Evolutionary conservation across 2,113 vertebrate species (phyloP).

Genomic region (Pleuronectes platessa): DNA sequence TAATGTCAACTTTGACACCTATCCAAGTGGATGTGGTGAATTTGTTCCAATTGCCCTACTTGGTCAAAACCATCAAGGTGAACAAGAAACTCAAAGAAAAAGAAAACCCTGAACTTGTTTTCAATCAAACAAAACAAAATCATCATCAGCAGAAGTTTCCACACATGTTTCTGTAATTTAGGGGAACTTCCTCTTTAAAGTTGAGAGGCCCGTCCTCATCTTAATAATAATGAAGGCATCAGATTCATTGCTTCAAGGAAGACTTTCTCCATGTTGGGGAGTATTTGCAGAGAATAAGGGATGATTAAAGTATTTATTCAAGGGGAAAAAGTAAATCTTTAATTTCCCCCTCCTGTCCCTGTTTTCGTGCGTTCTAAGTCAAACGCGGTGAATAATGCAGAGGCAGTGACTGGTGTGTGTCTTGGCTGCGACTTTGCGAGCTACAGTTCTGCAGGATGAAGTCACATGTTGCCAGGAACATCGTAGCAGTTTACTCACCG

Average conservation of each 20-base stretch:
- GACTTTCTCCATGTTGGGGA: background rate
- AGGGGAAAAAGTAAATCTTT: constrained; percentile 10
- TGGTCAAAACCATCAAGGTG: background rate
- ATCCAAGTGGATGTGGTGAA: background rate
- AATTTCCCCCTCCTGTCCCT: background rate
- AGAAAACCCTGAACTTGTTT: too few relatives aligned
- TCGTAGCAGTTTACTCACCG: constrained; percentile 58
- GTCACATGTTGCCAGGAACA: constrained; percentile 57
- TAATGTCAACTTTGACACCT: background rate
- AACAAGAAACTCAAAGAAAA: too few relatives aligned
- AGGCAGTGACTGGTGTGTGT: constrained; percentile 46
- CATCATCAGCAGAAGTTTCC: too few relatives aligned
- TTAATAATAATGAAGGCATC: background rate
- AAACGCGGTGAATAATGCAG: constrained; percentile 57
- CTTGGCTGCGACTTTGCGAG: constrained; percentile 53
- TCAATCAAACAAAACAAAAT: background rate
- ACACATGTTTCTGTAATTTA: too few relatives aligned
- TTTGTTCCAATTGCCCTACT: background rate
- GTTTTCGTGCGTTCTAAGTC: constrained; percentile 37
- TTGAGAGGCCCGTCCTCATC: background rate
- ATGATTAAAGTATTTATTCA: background rate
- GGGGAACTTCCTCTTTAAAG: background rate
- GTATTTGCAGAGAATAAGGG: constrained; percentile 1
- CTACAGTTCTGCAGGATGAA: constrained; percentile 40
- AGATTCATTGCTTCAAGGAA: background rate